Evolutionary conservation across 1,140 invertebrate genomes (phyloP), one percentile per base, ranked within the genome.

Genomic region (Scylla paramamosain): DNA sequence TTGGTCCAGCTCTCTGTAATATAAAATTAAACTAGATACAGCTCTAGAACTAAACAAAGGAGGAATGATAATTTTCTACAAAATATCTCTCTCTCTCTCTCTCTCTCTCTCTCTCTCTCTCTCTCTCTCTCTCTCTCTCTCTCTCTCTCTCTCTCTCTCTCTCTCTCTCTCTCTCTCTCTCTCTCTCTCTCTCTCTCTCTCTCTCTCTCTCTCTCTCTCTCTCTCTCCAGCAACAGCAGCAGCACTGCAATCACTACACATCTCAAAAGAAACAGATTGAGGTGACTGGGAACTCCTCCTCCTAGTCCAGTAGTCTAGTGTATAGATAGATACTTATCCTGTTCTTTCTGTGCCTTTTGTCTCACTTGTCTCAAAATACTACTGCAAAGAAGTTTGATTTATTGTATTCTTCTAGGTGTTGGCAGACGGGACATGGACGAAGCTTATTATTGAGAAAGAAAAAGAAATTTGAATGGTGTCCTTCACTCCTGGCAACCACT

Each of bases 391-490:
- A 0, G 10, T 52, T 29, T 59, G 28, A 90, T 12, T 29, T 90
- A 25, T 91, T 4, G 6, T 28, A 77, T 83, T 92, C 1, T 95
- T 95, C n/a, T 87, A 95, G 94, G 46, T 92, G 90, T 92, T 95
- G 94, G 94, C 94, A 95, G 94, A 95, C 82, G 31, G 94, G 94
- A 82, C 91, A 92, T 92, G 94, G 89, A 92, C 77, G 94, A 86
- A 95, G 82, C 83, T 86, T 95, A 59, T 86, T 95, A 92, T 52
- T 95, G 83, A 92, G 94, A 87, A 95, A 95, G 77, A 95, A 95
- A 91, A 95, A 95, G 94, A 95, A 95, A 95, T 39, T 83, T 84
- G 94, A 95, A 52, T 91, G 94, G 77, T 95, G 48, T 83, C 87
- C 25, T 32, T 91, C 45, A 16, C 45, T 91, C 86, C 14, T 39